Conservation (phyloP, 2,888 invertebrate species). For the Nysson spinosus region DNA sequence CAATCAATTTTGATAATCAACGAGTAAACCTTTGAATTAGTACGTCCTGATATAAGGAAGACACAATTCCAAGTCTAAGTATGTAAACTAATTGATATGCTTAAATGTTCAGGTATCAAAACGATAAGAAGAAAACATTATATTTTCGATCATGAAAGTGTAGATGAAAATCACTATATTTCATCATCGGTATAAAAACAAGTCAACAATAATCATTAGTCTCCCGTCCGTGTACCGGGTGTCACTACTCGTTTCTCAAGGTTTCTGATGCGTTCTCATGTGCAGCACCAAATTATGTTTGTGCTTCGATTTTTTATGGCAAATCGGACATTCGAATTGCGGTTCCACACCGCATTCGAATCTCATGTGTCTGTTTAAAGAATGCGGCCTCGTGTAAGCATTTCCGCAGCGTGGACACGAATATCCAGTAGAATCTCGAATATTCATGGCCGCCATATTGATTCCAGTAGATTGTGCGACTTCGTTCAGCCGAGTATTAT, state of each 20-base stretch:
- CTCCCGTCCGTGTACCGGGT: background rate
- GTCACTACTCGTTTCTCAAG: slow-evolving; percentile 41
- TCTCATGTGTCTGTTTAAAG: slow-evolving; percentile 80
- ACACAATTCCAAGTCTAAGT: too few species aligned
- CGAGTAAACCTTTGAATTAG: too few species aligned
- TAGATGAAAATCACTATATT: too few species aligned
- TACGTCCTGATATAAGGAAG: too few species aligned
- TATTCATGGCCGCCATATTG: slow-evolving; percentile 17
- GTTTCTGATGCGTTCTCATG: slow-evolving; percentile 77
- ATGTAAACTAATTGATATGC: too few species aligned
- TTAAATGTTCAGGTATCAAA: too few species aligned
- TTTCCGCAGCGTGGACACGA: slow-evolving; percentile 81
- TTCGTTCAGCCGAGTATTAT: slow-evolving; percentile 14
- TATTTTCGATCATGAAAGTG: too few species aligned
- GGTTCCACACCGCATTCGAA: slow-evolving; percentile 82
- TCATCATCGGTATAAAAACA: background rate
- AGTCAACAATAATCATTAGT: background rate
- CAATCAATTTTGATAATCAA: too few species aligned
- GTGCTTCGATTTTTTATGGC: slow-evolving; percentile 81
- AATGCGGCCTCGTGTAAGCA: slow-evolving; percentile 80
- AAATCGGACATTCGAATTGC: slow-evolving; percentile 81
- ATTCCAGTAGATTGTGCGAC: background rate
- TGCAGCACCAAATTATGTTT: slow-evolving; percentile 79
- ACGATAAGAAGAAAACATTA: too few species aligned
- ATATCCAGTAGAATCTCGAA: slow-evolving; percentile 52